Base-by-base conservation (phyloP, 1,140 invertebrate species). In the Heterodera carotae region DNA sequence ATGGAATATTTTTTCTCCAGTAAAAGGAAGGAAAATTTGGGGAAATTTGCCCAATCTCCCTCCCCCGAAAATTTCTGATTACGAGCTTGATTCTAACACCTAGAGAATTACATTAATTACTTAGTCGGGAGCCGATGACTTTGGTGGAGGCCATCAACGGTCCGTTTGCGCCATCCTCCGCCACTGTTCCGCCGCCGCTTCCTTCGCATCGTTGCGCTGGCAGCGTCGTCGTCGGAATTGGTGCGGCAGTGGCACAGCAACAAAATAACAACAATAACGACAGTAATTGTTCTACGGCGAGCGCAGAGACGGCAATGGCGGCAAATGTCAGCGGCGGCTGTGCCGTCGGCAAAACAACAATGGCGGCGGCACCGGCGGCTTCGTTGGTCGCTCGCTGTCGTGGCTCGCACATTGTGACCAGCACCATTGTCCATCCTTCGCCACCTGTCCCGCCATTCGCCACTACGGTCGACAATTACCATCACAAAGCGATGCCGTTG, bases 111-210 rank as follows among this genome's bases (percentile, higher is more conserved):
- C n/a, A n/a, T n/a, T n/a, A n/a, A n/a, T n/a, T 56, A n/a, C 83
- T 70, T 22, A 96, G 96, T 0, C 98, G 97, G 88, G 94, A 97
- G 89, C 92, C 94, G 27, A 93, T 98, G 62, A 94, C 95, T 0
- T 89, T 99, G n/a, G 93, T 98, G 75, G 97, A 99, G 90, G 96
- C 96, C 7, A 89, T 99, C n/a, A 99, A 99, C 90, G 96, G 96
- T 0, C 95, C 94, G 7, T 81, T 69, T 12, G 22, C 59, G 25
- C 64, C 48, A 12, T 34, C 70, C 48, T 1, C 62, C 34, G 25
- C 59, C 64, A 4, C 72, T 3, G 70, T 29, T 27, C 59, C 36
- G 22, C 36, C 72, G 25, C 64, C 27, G n/a, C 33, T 29, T 73
- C 29, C 60, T 15, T 31, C n/a, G n/a, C n/a, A n/a, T n/a, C n/a